Evolutionary conservation across 2,888 invertebrate species (phyloP).

Genomic region (Rambutsinella grinnellia): DNA sequence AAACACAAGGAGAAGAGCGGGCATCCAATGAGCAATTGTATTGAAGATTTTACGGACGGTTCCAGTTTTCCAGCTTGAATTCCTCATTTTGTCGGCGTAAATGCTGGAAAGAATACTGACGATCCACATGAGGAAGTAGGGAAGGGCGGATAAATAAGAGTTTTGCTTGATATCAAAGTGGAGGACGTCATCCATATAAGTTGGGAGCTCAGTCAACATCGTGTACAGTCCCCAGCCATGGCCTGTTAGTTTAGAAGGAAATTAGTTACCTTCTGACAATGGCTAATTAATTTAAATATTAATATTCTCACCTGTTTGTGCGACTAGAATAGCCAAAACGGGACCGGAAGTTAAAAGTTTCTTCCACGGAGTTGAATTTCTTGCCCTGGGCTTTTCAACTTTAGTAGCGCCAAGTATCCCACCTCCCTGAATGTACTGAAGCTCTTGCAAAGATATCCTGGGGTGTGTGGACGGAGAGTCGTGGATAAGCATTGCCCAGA

Average conservation of each 20-base stretch:
- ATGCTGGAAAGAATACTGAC: constrained; percentile 77
- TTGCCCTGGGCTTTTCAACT: too few species aligned
- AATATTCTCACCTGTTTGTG: constrained; percentile 63
- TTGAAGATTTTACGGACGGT: constrained; percentile 71
- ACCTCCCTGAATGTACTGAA: constrained; percentile 72
- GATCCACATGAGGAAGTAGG: constrained; percentile 78
- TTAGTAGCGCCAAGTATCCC: background rate
- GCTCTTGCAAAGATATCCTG: constrained; percentile 80
- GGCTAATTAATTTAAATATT: constrained; percentile 31
- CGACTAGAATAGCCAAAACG: constrained; percentile 62
- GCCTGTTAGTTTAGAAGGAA: background rate
- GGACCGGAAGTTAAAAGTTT: constrained; percentile 62
- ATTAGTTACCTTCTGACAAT: background rate
- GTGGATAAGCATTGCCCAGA: constrained; percentile 82
- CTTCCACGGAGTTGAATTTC: constrained; percentile 64
- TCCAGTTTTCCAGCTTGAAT: constrained; percentile 68
- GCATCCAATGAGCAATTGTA: constrained; percentile 75
- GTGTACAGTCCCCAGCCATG: constrained; percentile 79
- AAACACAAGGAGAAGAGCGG: constrained; percentile 77
- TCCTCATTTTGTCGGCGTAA: constrained; percentile 76
- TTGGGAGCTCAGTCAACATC: constrained; percentile 84
- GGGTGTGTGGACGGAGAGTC: constrained; percentile 83
- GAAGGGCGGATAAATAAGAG: constrained; percentile 76
- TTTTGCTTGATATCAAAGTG: constrained; percentile 82
- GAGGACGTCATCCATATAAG: constrained; percentile 86